phyloP scores from a whole-genome alignment of 2,113 vertebrate species.

The Ailurus styani region DNA sequence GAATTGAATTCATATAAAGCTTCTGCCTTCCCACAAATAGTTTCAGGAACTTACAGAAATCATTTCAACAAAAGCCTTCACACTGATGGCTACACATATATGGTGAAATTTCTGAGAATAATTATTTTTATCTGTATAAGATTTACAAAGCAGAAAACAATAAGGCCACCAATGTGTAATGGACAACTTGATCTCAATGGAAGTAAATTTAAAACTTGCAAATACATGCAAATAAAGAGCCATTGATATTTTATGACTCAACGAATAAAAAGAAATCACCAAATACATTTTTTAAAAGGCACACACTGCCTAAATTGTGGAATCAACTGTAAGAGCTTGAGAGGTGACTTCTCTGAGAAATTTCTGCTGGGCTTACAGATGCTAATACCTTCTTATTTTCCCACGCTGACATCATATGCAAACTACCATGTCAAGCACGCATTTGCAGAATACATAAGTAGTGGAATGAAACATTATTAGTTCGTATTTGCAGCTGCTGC shows the following conservation, averaged over 20 bases:
- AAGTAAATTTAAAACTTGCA: conserved; percentile 58
- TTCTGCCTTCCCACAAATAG: not conserved
- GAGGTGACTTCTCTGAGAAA: conserved; percentile 65
- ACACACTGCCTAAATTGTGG: conserved; percentile 60
- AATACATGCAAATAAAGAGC: conserved; percentile 63
- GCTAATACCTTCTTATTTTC: conserved; percentile 77
- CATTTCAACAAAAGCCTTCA: not conserved
- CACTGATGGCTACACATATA: not conserved
- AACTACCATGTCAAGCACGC: conserved; percentile 72
- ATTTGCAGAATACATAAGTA: conserved; percentile 76
- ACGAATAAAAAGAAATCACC: not conserved
- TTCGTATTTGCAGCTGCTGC: conserved; percentile 65
- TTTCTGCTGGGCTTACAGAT: conserved; percentile 73
- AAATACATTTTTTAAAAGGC: conserved; percentile 8
- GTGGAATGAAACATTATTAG: conserved; percentile 68
- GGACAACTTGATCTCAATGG: conserved; percentile 39
- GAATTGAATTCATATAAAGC: not conserved
- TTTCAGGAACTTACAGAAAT: conserved; percentile 11
- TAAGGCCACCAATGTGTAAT: conserved; percentile 45
- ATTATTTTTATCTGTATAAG: conserved; percentile 64
- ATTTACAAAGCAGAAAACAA: conserved; percentile 50
- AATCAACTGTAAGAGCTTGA: conserved; percentile 66
- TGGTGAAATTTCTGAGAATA: conserved; percentile 46
- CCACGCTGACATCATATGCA: conserved; percentile 76
- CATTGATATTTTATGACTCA: conserved; percentile 43